Base-by-base conservation (phyloP, 1,140 invertebrate species). In the Harpegnathos saltator region DNA sequence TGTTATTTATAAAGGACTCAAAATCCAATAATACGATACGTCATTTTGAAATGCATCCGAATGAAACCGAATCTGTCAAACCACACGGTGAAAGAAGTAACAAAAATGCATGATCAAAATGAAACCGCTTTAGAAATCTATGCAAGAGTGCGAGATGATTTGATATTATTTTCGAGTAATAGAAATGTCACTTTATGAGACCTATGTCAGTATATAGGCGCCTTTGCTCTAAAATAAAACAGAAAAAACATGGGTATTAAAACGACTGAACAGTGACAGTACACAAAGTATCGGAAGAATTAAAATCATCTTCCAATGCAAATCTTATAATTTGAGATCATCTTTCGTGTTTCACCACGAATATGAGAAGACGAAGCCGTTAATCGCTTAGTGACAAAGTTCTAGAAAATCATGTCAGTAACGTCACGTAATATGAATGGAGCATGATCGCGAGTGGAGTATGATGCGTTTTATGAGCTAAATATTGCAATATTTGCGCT, bases 381-480 rank as follows among this genome's bases (percentile, higher is more conserved):
- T 0, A 78, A 56, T 66, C 29, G 17, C 44, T 68, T 68, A 19
- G 12, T 75, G 62, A 66, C 11, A 38, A 66, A 56, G 24, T 54
- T n/a, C 24, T 19, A 54, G 26, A n/a, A 66, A 26, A 44, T 22
- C 9, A 58, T 12, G 38, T 68, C 65, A 59, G 52, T 59, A 71
- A 69, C 52, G 65, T 80, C 75, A 80, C 52, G 75, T 80, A 58
- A 80, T 50, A 56, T 29, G 11, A 0, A 71, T 17, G 38, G 22
- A 80, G 63, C 52, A 69, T n/a, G 12, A 58, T 56, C 17, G 14
- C 22, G n/a, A 19, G n/a, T n/a, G n/a, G n/a, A 19, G 44, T 44
- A 4, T 14, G 11, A 17, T 11, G 38, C n/a, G 33, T 59, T 80
- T 58, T 59, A 17, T 38, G 11, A 63, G 15, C 24, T 56, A 54